Evolutionary conservation across 2,888 invertebrate species (phyloP).

Genomic region (Prosopocoilus inquinatus): DNA sequence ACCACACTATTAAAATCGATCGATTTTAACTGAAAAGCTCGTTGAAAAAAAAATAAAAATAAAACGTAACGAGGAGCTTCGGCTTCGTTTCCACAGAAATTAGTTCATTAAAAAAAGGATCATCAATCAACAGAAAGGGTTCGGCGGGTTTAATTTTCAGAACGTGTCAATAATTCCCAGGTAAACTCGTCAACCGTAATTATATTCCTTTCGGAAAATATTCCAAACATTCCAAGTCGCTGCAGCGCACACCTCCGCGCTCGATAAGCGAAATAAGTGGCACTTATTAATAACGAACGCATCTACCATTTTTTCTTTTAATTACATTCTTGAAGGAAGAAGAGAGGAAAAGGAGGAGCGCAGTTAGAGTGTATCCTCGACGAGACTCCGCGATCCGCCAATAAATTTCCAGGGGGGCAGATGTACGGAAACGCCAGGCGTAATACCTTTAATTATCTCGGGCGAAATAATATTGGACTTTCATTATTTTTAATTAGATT

Average conservation of each 20-base stretch:
- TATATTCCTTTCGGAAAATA: too few species aligned
- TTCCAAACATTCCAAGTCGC: neutral
- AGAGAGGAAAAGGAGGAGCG: too few species aligned
- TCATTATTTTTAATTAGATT: neutral
- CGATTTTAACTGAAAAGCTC: too few species aligned
- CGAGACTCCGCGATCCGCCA: constrained; percentile 16
- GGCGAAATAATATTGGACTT: neutral
- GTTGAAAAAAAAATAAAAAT: neutral
- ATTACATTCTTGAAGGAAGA: constrained; percentile 16
- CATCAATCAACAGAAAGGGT: too few species aligned
- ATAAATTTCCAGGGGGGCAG: constrained; percentile 17
- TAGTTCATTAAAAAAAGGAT: too few species aligned
- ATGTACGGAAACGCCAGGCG: constrained; percentile 14
- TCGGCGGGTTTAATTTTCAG: too few species aligned
- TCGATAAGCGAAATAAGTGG: neutral
- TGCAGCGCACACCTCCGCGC: neutral
- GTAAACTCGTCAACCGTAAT: too few species aligned
- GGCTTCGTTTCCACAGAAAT: too few species aligned
- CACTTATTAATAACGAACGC: constrained; percentile 1
- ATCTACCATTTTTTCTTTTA: constrained; percentile 17
- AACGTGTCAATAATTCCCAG: too few species aligned
- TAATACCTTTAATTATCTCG: constrained; percentile 17
- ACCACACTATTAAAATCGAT: too few species aligned
- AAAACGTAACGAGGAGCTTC: neutral
- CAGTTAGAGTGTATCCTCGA: constrained; percentile 4